These are phyloP conservation scores for Ophion ventricosus DNA, from an alignment of 2,888 invertebrate genomes.

Conservation along the genomic window DNA sequence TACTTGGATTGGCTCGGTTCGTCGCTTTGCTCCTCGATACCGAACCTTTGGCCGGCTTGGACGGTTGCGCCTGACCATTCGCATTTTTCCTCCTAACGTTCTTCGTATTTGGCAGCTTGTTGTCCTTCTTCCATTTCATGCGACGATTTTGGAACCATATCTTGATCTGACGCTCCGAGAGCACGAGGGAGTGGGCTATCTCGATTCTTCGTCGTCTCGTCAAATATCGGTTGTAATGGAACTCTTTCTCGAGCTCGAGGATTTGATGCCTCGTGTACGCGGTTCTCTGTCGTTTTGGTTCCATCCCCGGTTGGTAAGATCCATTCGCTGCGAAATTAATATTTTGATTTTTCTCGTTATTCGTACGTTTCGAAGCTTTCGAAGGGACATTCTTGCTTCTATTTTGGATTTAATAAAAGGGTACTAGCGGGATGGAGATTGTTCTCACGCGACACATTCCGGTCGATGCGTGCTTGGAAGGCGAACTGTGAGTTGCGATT, in stretches of 20 bases:
- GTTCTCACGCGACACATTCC: background rate
- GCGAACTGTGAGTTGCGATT: background rate
- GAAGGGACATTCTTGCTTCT: background rate
- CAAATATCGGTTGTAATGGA: slow-evolving; percentile 98
- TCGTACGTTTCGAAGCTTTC: background rate
- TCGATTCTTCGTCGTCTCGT: slow-evolving; percentile 97
- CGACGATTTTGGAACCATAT: slow-evolving; percentile 94
- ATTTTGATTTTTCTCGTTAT: slow-evolving; percentile 34
- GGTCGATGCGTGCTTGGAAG: background rate
- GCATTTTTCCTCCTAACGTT: slow-evolving; percentile 87
- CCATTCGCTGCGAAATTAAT: slow-evolving; percentile 90
- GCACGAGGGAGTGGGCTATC: slow-evolving; percentile 97
- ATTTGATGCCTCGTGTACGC: slow-evolving; percentile 99
- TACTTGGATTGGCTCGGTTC: slow-evolving; percentile 75
- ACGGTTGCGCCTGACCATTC: slow-evolving; percentile 80
- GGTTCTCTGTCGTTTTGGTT: slow-evolving; percentile 97
- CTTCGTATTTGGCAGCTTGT: slow-evolving; percentile 94
- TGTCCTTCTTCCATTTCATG: slow-evolving; percentile 95
- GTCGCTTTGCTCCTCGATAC: slow-evolving; percentile 67
- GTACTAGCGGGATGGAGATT: background rate
- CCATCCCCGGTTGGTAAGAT: slow-evolving; percentile 95
- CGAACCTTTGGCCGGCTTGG: slow-evolving; percentile 74
- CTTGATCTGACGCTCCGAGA: slow-evolving; percentile 95
- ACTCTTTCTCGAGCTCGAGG: slow-evolving; percentile 98
- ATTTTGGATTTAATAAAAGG: background rate